Conservation (phyloP, 1,140 invertebrate genomes). For the Lepidurus packardi region DNA sequence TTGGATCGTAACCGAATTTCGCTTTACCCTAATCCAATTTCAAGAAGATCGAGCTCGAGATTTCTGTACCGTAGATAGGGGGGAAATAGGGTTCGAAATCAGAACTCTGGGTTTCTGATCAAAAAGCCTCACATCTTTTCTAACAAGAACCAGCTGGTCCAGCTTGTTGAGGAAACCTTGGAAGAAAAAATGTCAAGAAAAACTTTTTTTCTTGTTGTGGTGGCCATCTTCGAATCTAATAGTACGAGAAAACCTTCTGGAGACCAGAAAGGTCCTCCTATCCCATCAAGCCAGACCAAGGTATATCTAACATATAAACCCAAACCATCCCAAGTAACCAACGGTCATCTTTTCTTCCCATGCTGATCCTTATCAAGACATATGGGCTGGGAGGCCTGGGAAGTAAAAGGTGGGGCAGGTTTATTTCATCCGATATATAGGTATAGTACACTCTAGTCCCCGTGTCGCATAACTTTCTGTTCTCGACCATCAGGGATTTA, state of each 20-base stretch:
- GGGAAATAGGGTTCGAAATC: neutral
- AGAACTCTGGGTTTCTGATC: no score
- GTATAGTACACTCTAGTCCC: neutral
- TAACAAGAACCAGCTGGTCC: neutral
- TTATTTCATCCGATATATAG: slow-evolving; percentile 5
- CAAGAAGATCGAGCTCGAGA: slow-evolving; percentile 4
- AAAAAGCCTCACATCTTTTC: no score
- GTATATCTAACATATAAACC: neutral
- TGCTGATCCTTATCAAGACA: slow-evolving; percentile 15
- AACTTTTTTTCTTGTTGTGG: neutral
- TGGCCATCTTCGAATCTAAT: neutral
- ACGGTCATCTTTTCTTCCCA: slow-evolving; percentile 14
- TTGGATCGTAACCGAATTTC: no score
- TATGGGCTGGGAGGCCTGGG: neutral
- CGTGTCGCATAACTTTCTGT: neutral
- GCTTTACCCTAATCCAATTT: no score
- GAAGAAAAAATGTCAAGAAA: slow-evolving; percentile 7
- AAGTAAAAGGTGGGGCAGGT: slow-evolving; percentile 3
- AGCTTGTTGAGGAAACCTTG: neutral
- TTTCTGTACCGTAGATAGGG: neutral
- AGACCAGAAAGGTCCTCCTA: neutral
- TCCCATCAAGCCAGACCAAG: neutral
- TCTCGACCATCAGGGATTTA: neutral
- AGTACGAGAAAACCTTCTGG: neutral
- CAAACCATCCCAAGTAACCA: neutral